A percentile compares a stretch with the other conserved stretches of the same genome.
These are phyloP conservation scores for Actenoides hombroni DNA, from an alignment of 2,113 vertebrate genomes.

Conservation along the genomic window DNA sequence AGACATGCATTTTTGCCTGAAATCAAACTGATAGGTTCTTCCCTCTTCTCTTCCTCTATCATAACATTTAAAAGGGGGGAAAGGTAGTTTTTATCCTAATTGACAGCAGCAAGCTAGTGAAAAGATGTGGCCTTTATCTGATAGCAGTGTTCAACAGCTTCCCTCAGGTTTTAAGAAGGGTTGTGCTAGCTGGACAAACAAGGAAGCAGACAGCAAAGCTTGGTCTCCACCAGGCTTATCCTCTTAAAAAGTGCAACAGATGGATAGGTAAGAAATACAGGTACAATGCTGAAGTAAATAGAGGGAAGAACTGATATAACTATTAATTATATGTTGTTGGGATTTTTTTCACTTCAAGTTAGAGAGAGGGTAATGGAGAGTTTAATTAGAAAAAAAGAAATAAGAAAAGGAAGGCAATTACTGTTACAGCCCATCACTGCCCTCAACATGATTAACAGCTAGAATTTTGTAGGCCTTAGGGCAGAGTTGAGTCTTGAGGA, in stretches of 20 bases:
- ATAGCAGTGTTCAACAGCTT: background rate
- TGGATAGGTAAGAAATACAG: background rate
- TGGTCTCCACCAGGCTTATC: background rate
- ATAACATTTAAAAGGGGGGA: background rate
- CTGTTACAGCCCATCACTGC: conserved; percentile 19
- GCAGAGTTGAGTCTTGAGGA: conserved; percentile 44
- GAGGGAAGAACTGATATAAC: background rate
- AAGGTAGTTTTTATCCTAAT: background rate
- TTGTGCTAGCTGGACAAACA: background rate
- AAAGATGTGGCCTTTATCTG: background rate
- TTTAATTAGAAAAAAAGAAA: conserved; percentile 54
- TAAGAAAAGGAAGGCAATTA: conserved; percentile 35
- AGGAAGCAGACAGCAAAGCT: background rate
- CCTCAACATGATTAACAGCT: conserved; percentile 44
- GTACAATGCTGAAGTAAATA: background rate
- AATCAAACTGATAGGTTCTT: background rate
- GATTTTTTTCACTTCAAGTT: background rate
- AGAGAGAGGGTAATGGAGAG: conserved; percentile 35
- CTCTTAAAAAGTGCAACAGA: background rate
- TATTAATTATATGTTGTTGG: conserved; percentile 35
- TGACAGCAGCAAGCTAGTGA: background rate
- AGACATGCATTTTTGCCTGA: background rate
- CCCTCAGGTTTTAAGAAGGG: background rate
- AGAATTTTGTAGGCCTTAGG: conserved; percentile 37
- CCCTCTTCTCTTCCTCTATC: background rate